These are phyloP conservation scores for Sialis fuliginosa DNA, from an alignment of 2,888 invertebrate species.

Conservation along the genomic window DNA sequence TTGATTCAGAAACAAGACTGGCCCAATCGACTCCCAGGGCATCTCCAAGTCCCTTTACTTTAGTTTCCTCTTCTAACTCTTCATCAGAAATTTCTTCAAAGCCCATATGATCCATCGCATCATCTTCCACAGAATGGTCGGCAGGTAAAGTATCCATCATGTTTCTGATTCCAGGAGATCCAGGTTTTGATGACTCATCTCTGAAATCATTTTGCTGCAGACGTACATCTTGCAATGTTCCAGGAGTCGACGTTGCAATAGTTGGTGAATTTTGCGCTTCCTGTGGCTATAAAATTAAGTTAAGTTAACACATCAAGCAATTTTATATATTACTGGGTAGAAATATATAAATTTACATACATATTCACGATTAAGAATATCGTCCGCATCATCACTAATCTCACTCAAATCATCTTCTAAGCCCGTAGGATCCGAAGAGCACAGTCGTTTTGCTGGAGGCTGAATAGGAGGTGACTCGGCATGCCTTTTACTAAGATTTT, in stretches of 20 bases:
- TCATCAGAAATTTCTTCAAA: conserved; percentile 86
- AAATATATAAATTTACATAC: background rate
- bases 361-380: conserved; percentile 67
- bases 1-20: conserved; percentile 66
- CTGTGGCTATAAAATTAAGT: conserved; percentile 1
- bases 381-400: conserved; percentile 78
- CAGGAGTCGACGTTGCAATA: background rate
- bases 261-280: background rate
- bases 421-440: conserved; percentile 27
- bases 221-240: conserved; percentile 8
- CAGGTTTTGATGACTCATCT: conserved; percentile 13
- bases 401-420: conserved; percentile 59
- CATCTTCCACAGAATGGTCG: conserved; percentile 42
- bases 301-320: background rate
- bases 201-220: conserved; percentile 15
- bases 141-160: background rate
- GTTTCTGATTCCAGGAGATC: conserved; percentile 15
- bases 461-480: conserved; percentile 24
- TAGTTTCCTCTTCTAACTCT: conserved; percentile 68
- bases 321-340: too few species aligned
- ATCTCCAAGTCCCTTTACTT: conserved; percentile 60
- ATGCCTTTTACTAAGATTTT: conserved; percentile 16
- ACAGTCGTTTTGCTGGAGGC: conserved; percentile 28
- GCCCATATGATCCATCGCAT: conserved; percentile 55
- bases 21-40: conserved; percentile 95